Base-by-base conservation (phyloP, 2,797 vertebrate species). In the Psittacula derbiana region DNA sequence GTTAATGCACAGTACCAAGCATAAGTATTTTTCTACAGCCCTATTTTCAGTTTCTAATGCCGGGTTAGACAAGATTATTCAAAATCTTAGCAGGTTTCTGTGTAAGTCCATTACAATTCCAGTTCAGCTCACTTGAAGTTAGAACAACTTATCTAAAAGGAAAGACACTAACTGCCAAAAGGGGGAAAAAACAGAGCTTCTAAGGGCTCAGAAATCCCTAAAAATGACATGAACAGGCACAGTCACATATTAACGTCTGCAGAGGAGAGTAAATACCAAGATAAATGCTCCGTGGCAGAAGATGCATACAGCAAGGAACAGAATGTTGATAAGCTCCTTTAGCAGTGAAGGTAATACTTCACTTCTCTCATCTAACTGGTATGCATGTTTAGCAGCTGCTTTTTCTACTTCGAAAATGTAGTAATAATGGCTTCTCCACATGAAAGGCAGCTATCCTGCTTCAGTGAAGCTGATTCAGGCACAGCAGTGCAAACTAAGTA, bases 11-110 rank as follows among this genome's bases (percentile, higher is more conserved):
- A 85, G 24, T 76, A 88, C 55, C 60, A 78, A 73, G 41, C 71
- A 70, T 43, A 90, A 91, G 65, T 86, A 40, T 92, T 97, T 76
- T 92, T 95, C 90, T 10, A 5, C 78, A 66, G 30, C 88, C 83
- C 61, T 78, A 10, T 90, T 93, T 94, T 83, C 60, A 53, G 60
- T 78, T 92, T 91, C 67, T 87, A 57, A 46, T 95, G n/a, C 38
- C 1, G 0, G 80, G 60, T 94, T 92, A 50, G 57, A 70, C 24
- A 49, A 57, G 73, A 92, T 91, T 76, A 86, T 66, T 40, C 9
- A 16, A 58, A 52, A 41, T 94, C 66, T 94, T 64, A 88, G 74
- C 74, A 80, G 70, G 41, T 88, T 85, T 95, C 80, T 50, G 24
- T 27, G 38, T 92, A 90, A 95, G 47, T 78, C 72, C 16, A 21